Evolutionary conservation across 2,888 invertebrate genomes (phyloP).

Genomic region (Octonoba sinensis): DNA sequence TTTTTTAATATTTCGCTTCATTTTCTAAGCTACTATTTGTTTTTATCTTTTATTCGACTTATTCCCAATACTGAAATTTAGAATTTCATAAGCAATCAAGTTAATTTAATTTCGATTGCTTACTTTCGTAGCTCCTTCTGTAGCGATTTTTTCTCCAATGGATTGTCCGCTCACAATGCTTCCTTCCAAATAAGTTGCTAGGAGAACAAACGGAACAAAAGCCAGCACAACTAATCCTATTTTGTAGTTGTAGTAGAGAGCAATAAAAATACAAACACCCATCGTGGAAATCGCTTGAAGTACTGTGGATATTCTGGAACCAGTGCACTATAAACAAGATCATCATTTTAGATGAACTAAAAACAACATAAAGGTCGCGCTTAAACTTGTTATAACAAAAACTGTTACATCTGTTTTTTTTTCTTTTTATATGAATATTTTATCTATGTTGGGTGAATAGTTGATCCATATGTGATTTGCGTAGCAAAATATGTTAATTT

Average conservation of each 20-base stretch:
- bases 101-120: constrained; percentile 68
- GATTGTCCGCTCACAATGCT: constrained; percentile 78
- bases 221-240: constrained; percentile 79
- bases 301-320: constrained; percentile 80
- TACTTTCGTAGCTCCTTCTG: constrained; percentile 80
- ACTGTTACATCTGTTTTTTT: too few species aligned
- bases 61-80: too few species aligned
- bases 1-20: too few species aligned
- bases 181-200: constrained; percentile 78
- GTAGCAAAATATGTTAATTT: too few species aligned
- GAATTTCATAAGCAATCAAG: too few species aligned
- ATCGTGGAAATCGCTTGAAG: constrained; percentile 75
- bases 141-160: constrained; percentile 76
- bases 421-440: too few species aligned
- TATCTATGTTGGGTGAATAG: too few species aligned
- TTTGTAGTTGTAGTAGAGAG: constrained; percentile 80
- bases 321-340: constrained; percentile 77
- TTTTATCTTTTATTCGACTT: too few species aligned
- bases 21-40: too few species aligned
- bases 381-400: not conserved
- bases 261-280: constrained; percentile 77
- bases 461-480: too few species aligned
- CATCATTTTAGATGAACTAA: not conserved
- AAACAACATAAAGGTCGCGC: not conserved
- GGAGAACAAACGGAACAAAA: constrained; percentile 79